Evolutionary conservation across 2,797 vertebrate species (phyloP).

Genomic region (Micrastur ruficollis): DNA sequence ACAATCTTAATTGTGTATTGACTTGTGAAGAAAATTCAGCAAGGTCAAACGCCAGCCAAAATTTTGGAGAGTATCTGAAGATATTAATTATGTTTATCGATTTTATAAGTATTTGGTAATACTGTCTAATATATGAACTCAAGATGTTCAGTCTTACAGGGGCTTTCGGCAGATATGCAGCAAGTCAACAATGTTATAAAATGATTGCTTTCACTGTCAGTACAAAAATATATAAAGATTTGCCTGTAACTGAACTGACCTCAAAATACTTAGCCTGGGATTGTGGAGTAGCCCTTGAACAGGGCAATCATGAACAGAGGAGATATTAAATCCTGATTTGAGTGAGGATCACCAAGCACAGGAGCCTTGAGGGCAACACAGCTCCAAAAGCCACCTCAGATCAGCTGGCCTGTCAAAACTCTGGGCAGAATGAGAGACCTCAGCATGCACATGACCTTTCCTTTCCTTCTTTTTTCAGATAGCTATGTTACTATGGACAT

Average conservation of each 20-base stretch:
- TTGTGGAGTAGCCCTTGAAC: not conserved
- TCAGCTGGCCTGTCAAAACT: not conserved
- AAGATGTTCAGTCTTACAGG: not conserved
- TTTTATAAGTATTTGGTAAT: not conserved
- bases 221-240: not conserved
- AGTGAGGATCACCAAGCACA: not conserved
- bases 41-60: not conserved
- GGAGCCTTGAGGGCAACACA: not conserved
- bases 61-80: not conserved
- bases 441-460: not conserved
- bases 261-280: not conserved
- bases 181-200: not conserved
- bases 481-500: not conserved
- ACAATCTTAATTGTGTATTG: constrained; percentile 36
- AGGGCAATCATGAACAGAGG: not conserved
- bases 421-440: not conserved
- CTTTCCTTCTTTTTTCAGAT: not conserved
- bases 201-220: not conserved
- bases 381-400: not conserved
- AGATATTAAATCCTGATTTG: not conserved
- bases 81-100: not conserved
- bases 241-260: not conserved
- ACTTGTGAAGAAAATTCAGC: constrained; percentile 1
- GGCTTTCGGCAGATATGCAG: not conserved
- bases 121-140: not conserved